Evolutionary conservation across 2,797 vertebrate species (phyloP), one percentile per base, ranked within the genome.

Genomic region (Alca torda): DNA sequence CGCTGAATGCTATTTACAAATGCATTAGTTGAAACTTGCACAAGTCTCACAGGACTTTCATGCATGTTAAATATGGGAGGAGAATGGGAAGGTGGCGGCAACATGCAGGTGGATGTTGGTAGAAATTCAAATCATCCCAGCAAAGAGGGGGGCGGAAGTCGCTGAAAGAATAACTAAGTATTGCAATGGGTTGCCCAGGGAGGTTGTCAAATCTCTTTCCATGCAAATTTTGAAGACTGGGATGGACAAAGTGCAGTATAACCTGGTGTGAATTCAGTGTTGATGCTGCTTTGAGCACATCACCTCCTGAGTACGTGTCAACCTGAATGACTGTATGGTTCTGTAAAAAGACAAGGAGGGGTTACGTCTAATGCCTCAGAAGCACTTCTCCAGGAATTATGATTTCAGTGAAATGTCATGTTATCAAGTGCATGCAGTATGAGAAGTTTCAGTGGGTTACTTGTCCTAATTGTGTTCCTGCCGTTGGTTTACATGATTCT

Each of bases 401-500:
- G 0, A 2, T 75, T 93, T 70, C 74, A 48, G 31, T 65, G 64
- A 69, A 69, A 59, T 13, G 18, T 3, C 11, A 2, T 3, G 4
- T 54, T 85, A 33, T 2, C 39, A 19, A 31, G 16, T 39, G 20
- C 30, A 1, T 30, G 25, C 37, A n/a, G 16, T 33, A 13, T n/a
- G 50, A 26, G 67, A 56, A 61, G 28, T 39, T 79, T 65, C 73
- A 78, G 13, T 61, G 75, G 65, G 24, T 56, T 75, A 6, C 43
- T 85, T 46, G 63, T 33, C 60, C 37, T 67, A 3, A 41, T 39
- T 93, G 20, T 10, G 10, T 68, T 67, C 48, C 24, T n/a, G 19
- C 12, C 0, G 0, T 18, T 84, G 41, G 26, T 1, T 3, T 69
- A 15, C 2, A 3, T 13, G 2, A 33, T 43, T 92, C n/a, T 76